phyloP scores from a whole-genome alignment of 2,888 invertebrate genomes.

The Tachina lurida region DNA sequence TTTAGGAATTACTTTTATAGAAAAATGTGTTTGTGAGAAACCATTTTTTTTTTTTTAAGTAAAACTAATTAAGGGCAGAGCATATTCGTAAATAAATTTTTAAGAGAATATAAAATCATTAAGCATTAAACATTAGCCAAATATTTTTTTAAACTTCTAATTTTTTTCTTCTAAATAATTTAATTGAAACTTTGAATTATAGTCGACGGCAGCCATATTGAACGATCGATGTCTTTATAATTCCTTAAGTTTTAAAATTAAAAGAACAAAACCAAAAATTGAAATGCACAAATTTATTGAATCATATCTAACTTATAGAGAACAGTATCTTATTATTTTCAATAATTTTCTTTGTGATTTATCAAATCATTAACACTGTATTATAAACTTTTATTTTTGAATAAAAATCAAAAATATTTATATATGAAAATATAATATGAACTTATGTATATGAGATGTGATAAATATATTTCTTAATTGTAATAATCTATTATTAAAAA shows the following conservation, averaged over 20 bases:
- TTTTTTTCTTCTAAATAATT: neutral
- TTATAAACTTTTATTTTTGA: slow-evolving; percentile 43
- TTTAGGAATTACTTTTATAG: no score
- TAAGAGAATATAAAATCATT: no score
- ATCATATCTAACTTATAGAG: slow-evolving; percentile 27
- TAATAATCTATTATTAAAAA: slow-evolving; percentile 60
- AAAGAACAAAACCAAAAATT: slow-evolving; percentile 7
- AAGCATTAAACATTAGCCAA: neutral
- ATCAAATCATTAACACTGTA: slow-evolving; percentile 28
- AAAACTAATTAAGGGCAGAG: no score
- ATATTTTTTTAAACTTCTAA: neutral
- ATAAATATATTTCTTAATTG: slow-evolving; percentile 72
- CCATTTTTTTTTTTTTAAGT: no score
- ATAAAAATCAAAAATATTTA: slow-evolving; percentile 56
- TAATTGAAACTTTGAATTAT: neutral
- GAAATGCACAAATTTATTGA: slow-evolving; percentile 42
- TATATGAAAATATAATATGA: slow-evolving; percentile 63
- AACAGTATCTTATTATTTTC: neutral
- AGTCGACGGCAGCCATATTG: slow-evolving; percentile 44
- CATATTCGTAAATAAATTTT: no score
- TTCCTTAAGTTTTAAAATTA: neutral
- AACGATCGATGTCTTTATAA: slow-evolving; percentile 2
- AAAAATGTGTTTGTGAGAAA: no score
- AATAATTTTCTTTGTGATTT: neutral
- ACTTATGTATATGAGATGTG: slow-evolving; percentile 73